Evolutionary conservation across 2,888 invertebrate genomes (phyloP).

Genomic region (Crematogaster levior): DNA sequence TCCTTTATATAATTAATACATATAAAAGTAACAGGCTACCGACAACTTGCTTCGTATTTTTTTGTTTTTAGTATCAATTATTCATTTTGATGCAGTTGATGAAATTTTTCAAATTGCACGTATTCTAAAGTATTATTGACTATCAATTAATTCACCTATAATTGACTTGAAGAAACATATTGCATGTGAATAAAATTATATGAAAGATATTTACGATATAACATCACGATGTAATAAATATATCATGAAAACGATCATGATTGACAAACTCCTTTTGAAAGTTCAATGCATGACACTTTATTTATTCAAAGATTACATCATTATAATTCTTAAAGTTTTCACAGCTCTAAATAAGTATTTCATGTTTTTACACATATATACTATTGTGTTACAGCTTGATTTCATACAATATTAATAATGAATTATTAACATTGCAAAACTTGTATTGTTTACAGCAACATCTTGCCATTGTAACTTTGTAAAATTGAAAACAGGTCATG

Average conservation of each 20-base stretch:
- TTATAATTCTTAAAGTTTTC: not conserved
- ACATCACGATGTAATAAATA: not conserved
- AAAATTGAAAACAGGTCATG: not conserved
- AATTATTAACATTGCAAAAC: not conserved
- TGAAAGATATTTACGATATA: not conserved
- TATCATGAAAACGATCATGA: not conserved
- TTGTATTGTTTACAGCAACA: not conserved
- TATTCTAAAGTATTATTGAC: conserved; percentile 46
- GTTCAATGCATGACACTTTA: not conserved
- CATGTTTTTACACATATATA: not conserved
- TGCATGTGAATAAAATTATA: conserved; percentile 20
- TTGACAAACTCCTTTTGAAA: not conserved
- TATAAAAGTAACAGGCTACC: not conserved
- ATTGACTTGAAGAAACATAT: conserved; percentile 39
- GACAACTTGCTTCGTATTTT: not conserved
- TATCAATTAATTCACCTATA: conserved; percentile 31
- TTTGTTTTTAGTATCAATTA: not conserved
- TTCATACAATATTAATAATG: conserved; percentile 13
- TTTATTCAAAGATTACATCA: not conserved
- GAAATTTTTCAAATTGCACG: not conserved
- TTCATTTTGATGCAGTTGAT: conserved; percentile 6
- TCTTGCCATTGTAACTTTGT: conserved; percentile 24
- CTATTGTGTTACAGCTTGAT: not conserved
- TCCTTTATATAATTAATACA: conserved; percentile 1
- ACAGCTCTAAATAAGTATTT: not conserved